Evolutionary conservation across 2,888 invertebrate species (phyloP).

Genomic region (Congeria kusceri): DNA sequence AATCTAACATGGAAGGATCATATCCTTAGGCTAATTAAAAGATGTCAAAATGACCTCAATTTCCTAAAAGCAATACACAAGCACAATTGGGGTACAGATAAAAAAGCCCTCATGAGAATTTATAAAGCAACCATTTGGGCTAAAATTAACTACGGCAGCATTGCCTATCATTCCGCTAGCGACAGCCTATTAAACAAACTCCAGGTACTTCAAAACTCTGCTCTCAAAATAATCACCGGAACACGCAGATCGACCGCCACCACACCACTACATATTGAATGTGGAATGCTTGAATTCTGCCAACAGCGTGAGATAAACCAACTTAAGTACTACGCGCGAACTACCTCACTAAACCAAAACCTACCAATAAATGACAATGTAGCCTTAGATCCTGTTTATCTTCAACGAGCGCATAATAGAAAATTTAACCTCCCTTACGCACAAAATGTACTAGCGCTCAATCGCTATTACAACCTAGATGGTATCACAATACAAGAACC

Average conservation of each 20-base stretch:
- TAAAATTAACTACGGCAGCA: not conserved
- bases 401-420: no score
- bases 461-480: no score
- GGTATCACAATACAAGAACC: no score
- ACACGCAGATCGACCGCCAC: not conserved
- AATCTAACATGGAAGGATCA: constrained; percentile 1
- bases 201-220: not conserved
- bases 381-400: no score
- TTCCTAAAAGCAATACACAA: not conserved
- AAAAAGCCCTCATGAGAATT: not conserved
- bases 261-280: not conserved
- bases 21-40: not conserved
- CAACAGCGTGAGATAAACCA: no score
- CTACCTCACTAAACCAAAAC: no score
- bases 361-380: no score
- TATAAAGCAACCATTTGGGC: not conserved
- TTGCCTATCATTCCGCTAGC: not conserved
- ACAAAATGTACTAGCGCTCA: no score
- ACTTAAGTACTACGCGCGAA: no score
- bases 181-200: not conserved
- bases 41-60: not conserved
- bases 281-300: no score
- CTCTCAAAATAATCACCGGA: constrained; percentile 3
- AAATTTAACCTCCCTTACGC: no score
- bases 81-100: not conserved